phyloP scores from a whole-genome alignment of 2,797 vertebrate genomes.

The Pangasius macronema region DNA sequence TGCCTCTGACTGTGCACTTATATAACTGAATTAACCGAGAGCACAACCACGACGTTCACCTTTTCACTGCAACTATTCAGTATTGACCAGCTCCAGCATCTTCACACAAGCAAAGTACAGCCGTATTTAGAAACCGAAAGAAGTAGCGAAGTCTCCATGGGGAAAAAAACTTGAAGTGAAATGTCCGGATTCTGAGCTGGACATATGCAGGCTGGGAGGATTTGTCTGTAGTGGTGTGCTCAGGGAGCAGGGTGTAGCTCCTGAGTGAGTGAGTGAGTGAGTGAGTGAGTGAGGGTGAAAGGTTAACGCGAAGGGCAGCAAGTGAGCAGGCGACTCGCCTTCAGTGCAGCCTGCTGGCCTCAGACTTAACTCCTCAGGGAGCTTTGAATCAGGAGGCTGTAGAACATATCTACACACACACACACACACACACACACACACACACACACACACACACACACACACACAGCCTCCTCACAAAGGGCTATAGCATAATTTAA shows the following conservation, averaged over 20 bases:
- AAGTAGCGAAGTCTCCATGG: neutral
- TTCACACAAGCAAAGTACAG: neutral
- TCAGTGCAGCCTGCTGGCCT: constrained; percentile 6
- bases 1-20: constrained; percentile 24
- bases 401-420: neutral
- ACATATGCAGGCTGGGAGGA: neutral
- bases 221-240: neutral
- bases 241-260: neutral
- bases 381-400: constrained; percentile 24
- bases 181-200: no score
- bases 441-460: constrained; percentile 10
- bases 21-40: neutral
- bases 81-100: neutral
- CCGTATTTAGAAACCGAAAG: neutral
- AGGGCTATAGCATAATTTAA: neutral
- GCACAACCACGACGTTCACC: neutral
- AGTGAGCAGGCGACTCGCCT: neutral
- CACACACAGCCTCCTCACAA: constrained; percentile 12
- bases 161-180: neutral
- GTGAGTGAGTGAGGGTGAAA: neutral
- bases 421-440: neutral
- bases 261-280: neutral
- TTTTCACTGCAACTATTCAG: neutral
- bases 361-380: constrained; percentile 3
- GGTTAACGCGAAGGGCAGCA: neutral